Evolutionary conservation across 2,888 invertebrate species (phyloP).

Genomic region (Ethmia dodecea): DNA sequence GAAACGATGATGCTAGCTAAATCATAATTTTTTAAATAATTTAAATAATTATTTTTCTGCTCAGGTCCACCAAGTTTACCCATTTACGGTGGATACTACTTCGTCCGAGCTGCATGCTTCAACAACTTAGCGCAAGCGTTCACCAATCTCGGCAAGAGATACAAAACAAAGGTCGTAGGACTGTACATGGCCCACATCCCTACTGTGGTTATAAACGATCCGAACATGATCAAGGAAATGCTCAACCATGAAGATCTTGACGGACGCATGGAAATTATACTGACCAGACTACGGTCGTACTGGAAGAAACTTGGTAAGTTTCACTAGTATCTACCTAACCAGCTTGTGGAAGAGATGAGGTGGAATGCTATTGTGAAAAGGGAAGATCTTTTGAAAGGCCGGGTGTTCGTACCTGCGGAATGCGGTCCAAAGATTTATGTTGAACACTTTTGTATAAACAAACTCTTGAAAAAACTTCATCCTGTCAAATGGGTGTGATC

Average conservation of each 20-base stretch:
- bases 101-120: conserved; percentile 70
- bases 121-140: conserved; percentile 71
- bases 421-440: too few species aligned
- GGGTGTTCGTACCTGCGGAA: too few species aligned
- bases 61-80: conserved; percentile 80
- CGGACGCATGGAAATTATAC: conserved; percentile 73
- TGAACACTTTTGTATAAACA: too few species aligned
- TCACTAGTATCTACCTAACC: too few species aligned
- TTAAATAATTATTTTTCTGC: conserved; percentile 6
- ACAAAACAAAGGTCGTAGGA: conserved; percentile 79
- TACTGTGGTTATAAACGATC: conserved; percentile 71
- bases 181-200: conserved; percentile 70
- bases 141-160: conserved; percentile 65
- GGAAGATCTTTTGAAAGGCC: too few species aligned
- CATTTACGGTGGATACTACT: conserved; percentile 79
- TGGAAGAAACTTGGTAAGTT: conserved; percentile 71
- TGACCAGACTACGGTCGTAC: conserved; percentile 69
- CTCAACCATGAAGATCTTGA: conserved; percentile 78
- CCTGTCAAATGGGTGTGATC: too few species aligned
- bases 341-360: too few species aligned
- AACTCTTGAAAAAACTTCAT: too few species aligned
- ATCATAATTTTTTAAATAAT: too few species aligned
- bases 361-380: too few species aligned
- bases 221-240: conserved; percentile 75
- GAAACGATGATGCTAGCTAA: too few species aligned